Conservation (phyloP, 2,888 invertebrate genomes). For the Orchesella flavescens region DNA sequence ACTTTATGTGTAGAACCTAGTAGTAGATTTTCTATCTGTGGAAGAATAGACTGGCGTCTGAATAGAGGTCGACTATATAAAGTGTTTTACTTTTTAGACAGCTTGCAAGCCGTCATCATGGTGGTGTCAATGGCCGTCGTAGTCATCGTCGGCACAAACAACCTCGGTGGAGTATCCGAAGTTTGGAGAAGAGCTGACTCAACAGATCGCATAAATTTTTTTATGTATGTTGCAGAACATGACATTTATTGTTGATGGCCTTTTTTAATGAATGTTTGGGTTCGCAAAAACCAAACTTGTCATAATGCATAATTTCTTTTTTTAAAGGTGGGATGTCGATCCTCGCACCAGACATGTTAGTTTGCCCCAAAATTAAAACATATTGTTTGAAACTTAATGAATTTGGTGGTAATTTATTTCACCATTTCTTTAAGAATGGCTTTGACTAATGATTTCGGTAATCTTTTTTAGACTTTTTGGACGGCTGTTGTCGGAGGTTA, state of each 20-base stretch:
- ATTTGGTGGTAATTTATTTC: no score
- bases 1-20: no score
- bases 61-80: no score
- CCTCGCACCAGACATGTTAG: conserved; percentile 68
- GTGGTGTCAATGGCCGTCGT: conserved; percentile 62
- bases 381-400: no score
- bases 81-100: conserved; percentile 33
- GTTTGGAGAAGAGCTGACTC: conserved; percentile 63
- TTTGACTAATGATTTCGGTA: no score
- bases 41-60: no score
- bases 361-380: no score
- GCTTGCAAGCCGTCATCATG: conserved; percentile 69
- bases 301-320: neutral
- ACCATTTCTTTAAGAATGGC: no score
- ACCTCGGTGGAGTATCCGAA: conserved; percentile 65
- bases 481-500: conserved; percentile 66
- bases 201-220: conserved; percentile 64
- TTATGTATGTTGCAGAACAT: conserved; percentile 50
- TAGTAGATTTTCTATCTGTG: no score
- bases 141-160: conserved; percentile 57
- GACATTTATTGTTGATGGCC: no score
- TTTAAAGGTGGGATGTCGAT: conserved; percentile 67
- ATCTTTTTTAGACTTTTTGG: no score
- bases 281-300: neutral
- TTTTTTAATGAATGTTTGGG: neutral